These are phyloP conservation scores for Cynopterus sphinx DNA, from an alignment of 2,797 vertebrate genomes.

Conservation along the genomic window DNA sequence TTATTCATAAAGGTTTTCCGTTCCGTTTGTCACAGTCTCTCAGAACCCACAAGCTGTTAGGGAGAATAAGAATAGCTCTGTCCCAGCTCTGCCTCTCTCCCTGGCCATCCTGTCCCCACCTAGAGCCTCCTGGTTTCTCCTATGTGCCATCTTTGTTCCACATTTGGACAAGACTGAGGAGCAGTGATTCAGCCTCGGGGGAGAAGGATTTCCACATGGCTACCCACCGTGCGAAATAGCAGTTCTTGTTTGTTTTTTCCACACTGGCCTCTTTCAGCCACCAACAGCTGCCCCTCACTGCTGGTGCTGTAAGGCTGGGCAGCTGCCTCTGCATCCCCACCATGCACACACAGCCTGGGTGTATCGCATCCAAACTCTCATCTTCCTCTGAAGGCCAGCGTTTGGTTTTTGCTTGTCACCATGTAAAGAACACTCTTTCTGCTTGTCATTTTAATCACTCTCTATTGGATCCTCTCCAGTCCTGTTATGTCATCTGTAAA, in stretches of 20 bases:
- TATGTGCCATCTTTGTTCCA: background rate
- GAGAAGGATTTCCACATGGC: background rate
- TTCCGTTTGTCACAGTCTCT: background rate
- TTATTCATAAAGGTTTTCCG: background rate
- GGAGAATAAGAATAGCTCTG: background rate
- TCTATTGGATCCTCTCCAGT: background rate
- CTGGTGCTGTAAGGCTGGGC: background rate
- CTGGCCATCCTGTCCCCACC: background rate
- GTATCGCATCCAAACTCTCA: background rate
- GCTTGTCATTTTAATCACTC: background rate
- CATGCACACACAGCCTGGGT: background rate
- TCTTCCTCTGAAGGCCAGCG: background rate
- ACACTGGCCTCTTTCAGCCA: background rate
- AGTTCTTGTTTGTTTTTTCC: background rate
- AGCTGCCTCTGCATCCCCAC: background rate
- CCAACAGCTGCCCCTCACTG: background rate
- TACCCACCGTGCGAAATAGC: background rate
- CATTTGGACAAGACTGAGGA: background rate
- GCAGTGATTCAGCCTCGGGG: background rate
- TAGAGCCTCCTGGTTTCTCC: background rate
- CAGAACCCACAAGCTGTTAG: background rate
- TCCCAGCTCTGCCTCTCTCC: background rate
- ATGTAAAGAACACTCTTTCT: background rate
- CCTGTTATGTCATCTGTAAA: background rate
- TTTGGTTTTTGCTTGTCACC: background rate